Conservation (phyloP, 1,140 invertebrate genomes). For the Brachionus calyciflorus region DNA sequence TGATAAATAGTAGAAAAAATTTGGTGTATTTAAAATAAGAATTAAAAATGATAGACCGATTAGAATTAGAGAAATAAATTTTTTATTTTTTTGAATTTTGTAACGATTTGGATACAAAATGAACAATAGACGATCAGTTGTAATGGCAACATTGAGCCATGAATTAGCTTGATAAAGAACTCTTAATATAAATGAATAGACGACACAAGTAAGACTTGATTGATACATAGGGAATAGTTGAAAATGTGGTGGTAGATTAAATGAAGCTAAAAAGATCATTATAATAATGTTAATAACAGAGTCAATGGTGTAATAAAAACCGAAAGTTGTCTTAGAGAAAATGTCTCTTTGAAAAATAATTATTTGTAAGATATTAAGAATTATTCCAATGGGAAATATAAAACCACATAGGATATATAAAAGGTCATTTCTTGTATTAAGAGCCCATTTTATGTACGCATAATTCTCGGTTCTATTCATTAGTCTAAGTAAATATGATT, state of each 20-base stretch:
- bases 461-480: not conserved
- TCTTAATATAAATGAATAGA: not conserved
- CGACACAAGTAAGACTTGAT: not conserved
- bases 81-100: constrained; percentile 23
- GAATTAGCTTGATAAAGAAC: not conserved
- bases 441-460: not conserved
- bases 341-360: not conserved
- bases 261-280: not conserved
- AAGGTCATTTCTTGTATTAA: not conserved
- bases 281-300: not conserved
- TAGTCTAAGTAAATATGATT: too few species aligned
- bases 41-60: not conserved
- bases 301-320: not conserved
- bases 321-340: constrained; percentile 3
- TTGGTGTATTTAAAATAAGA: not conserved
- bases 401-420: not conserved
- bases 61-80: not conserved
- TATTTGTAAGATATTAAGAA: not conserved
- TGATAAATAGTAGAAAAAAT: not conserved
- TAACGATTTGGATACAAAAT: not conserved
- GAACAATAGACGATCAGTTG: not conserved
- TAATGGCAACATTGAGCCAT: constrained; percentile 15
- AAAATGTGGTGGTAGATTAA: not conserved
- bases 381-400: not conserved
- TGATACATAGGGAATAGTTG: not conserved